Conservation (phyloP, 1,140 invertebrate genomes). For the Trissolcus basalis region DNA sequence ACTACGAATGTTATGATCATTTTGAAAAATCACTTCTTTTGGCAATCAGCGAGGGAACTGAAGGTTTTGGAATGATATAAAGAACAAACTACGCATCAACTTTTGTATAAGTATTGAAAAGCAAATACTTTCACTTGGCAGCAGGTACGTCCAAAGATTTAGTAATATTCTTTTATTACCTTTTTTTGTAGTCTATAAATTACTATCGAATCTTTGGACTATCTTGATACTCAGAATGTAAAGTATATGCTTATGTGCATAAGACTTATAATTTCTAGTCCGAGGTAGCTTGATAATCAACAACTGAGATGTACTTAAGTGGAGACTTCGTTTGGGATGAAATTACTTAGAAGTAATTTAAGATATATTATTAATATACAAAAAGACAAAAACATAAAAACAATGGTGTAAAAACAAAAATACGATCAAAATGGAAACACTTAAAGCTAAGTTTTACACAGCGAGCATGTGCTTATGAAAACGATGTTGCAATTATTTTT, state of each 20-base stretch:
- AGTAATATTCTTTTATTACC: not conserved
- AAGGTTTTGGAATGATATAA: conserved; percentile 96
- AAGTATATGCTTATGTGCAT: conserved; percentile 32
- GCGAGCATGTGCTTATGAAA: too few species aligned
- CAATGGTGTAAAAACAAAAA: not conserved
- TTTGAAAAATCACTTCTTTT: conserved; percentile 92
- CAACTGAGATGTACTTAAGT: conserved; percentile 29
- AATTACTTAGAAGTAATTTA: conserved; percentile 5
- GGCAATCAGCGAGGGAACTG: conserved; percentile 95
- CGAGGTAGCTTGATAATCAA: conserved; percentile 25
- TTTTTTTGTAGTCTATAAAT: not conserved
- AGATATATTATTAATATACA: not conserved
- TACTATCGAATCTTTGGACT: conserved; percentile 10
- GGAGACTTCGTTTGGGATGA: conserved; percentile 6
- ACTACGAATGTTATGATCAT: conserved; percentile 95
- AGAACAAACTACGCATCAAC: conserved; percentile 16
- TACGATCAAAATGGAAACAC: not conserved
- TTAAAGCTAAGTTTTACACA: too few species aligned
- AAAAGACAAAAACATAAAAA: conserved; percentile 4
- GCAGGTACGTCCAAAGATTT: conserved; percentile 12
- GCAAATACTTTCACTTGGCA: conserved; percentile 39
- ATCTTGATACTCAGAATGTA: conserved; percentile 9
- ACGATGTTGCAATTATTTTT: too few species aligned
- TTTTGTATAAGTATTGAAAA: conserved; percentile 26
- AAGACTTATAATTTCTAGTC: conserved; percentile 38